Evolutionary conservation across 2,888 invertebrate species (phyloP).

Genomic region (Augochlorella aurata): DNA sequence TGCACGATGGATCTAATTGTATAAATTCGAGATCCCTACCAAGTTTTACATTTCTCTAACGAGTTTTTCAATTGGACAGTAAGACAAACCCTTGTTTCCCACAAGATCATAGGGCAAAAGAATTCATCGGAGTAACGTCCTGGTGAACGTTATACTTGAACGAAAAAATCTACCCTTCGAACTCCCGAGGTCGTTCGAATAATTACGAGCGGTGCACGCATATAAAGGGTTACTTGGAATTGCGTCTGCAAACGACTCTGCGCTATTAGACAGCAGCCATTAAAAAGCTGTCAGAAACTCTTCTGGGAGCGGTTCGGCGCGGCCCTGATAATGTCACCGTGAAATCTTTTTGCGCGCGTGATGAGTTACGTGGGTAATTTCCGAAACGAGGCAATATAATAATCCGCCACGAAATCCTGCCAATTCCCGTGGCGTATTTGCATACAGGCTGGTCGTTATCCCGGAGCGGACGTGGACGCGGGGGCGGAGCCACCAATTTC

Average conservation of each 20-base stretch:
- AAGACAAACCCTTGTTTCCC: too few relatives aligned
- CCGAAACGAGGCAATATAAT: constrained; percentile 49
- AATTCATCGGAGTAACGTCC: not conserved
- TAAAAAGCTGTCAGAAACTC: constrained; percentile 64
- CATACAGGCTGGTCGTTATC: constrained; percentile 65
- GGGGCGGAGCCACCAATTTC: constrained; percentile 67
- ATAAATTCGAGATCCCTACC: too few relatives aligned
- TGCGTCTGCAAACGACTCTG: constrained; percentile 5
- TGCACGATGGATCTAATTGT: too few relatives aligned
- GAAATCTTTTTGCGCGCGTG: constrained; percentile 23
- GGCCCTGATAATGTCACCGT: constrained; percentile 53
- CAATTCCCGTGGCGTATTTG: constrained; percentile 56
- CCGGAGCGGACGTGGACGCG: constrained; percentile 49
- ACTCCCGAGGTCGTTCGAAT: not conserved
- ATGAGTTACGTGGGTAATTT: constrained; percentile 47
- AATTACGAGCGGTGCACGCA: not conserved
- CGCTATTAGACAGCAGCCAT: constrained; percentile 39
- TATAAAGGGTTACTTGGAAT: constrained; percentile 10
- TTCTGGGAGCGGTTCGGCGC: constrained; percentile 20
- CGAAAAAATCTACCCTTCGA: not conserved
- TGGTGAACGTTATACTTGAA: not conserved
- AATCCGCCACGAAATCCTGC: constrained; percentile 48
- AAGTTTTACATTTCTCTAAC: too few relatives aligned
- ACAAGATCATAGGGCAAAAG: too few relatives aligned
- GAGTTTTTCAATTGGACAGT: too few relatives aligned